These are phyloP conservation scores for Ypsolopha sequella DNA, from an alignment of 2,888 invertebrate genomes.

Conservation along the genomic window DNA sequence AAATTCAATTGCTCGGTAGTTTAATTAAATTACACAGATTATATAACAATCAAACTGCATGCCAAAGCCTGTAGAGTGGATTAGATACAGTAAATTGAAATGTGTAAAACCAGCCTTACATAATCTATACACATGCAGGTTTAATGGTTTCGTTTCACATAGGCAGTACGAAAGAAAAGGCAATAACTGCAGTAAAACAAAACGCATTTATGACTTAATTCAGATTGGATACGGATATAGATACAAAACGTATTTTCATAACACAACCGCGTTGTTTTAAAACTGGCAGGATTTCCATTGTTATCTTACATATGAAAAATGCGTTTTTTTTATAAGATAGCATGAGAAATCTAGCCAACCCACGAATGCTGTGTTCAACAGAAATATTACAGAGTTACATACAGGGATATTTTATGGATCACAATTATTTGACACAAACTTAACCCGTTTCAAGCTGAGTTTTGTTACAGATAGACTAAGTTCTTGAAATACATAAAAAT, in stretches of 20 bases:
- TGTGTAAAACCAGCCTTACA: no score
- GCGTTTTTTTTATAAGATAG: constrained; percentile 24
- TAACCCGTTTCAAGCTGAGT: not conserved
- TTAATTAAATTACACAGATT: no score
- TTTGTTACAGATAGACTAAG: constrained; percentile 5
- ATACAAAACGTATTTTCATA: constrained; percentile 44
- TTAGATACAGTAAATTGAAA: no score
- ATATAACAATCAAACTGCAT: no score
- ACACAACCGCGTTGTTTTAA: constrained; percentile 39
- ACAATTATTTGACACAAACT: constrained; percentile 19
- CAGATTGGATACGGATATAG: no score
- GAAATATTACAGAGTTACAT: constrained; percentile 61
- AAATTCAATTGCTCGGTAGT: no score
- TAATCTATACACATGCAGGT: no score
- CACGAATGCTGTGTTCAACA: constrained; percentile 51
- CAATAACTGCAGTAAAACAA: no score
- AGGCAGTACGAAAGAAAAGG: no score
- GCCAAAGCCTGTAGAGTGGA: no score
- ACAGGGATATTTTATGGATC: constrained; percentile 67
- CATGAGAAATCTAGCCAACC: constrained; percentile 25
- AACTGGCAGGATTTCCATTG: constrained; percentile 25
- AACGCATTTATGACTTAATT: no score
- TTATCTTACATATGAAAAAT: not conserved
- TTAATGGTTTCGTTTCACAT: no score
- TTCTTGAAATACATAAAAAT: not conserved